A percentile compares a stretch with the other conserved stretches of the same genome.
These are phyloP conservation scores for Malurus leucopterus DNA, from an alignment of 2,797 vertebrate species.

Conservation along the genomic window DNA sequence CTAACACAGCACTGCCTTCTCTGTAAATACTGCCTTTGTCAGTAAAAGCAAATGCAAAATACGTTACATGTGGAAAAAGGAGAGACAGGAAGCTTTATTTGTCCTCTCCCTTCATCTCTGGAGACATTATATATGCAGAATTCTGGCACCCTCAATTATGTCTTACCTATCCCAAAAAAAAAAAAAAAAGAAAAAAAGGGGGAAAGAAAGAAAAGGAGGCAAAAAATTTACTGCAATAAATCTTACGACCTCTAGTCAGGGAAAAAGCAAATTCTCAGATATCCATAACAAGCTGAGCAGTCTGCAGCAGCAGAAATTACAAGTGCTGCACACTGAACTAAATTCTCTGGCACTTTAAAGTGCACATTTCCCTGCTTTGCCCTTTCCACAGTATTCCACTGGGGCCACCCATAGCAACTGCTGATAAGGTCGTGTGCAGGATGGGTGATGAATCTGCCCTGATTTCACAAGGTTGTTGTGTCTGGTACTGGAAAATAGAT, in stretches of 20 bases:
- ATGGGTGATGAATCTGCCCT: slow-evolving; percentile 49
- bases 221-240: background rate
- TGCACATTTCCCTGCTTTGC: slow-evolving; percentile 42
- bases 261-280: background rate
- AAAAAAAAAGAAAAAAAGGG: accelerated
- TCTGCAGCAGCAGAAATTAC: slow-evolving; percentile 14
- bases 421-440: slow-evolving; percentile 53
- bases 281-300: background rate
- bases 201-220: accelerated
- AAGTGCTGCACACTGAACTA: background rate
- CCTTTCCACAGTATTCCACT: slow-evolving; percentile 44
- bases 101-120: background rate
- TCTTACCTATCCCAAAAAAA: background rate
- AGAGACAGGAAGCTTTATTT: background rate
- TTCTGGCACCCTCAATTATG: background rate
- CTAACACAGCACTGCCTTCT: background rate
- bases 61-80: background rate
- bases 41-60: background rate
- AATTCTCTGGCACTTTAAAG: slow-evolving; percentile 25
- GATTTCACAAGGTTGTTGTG: slow-evolving; percentile 19
- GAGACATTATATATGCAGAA: background rate
- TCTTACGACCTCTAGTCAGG: background rate
- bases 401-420: slow-evolving; percentile 28
- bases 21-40: background rate
- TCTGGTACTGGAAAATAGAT: slow-evolving; percentile 21